Evolutionary conservation across 1,140 invertebrate species (phyloP).

Genomic region (Samia ricini): DNA sequence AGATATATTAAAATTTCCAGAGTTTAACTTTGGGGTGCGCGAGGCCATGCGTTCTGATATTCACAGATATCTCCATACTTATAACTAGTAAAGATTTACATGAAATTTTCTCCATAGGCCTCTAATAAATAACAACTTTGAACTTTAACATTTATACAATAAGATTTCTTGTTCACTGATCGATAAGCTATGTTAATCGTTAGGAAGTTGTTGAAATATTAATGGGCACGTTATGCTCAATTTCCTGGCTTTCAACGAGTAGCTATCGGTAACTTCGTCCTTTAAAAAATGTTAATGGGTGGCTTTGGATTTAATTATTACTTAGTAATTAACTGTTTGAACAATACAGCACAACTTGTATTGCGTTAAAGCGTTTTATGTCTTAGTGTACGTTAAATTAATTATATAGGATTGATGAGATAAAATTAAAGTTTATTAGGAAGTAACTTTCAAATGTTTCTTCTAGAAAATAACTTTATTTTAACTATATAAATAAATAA

Average conservation of each 20-base stretch:
- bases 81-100: constrained; percentile 21
- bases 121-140: constrained; percentile 8
- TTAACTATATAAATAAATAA: no score
- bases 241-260: constrained; percentile 65
- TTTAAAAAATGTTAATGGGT: constrained; percentile 54
- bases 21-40: constrained; percentile 55
- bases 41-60: constrained; percentile 47
- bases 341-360: constrained; percentile 5
- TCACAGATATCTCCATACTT: constrained; percentile 27
- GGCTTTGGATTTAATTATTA: constrained; percentile 28
- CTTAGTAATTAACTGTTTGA: constrained; percentile 22
- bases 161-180: constrained; percentile 29
- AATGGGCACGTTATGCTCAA: constrained; percentile 65
- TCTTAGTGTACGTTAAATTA: not conserved
- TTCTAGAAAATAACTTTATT: no score
- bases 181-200: constrained; percentile 38
- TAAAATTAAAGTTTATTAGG: not conserved
- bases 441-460: no score
- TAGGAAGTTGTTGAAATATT: constrained; percentile 68
- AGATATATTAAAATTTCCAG: constrained; percentile 58
- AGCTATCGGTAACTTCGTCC: constrained; percentile 50
- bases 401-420: not conserved
- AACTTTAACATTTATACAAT: constrained; percentile 23
- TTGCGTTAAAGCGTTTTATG: not conserved
- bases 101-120: constrained; percentile 22